A percentile compares a stretch with the other conserved stretches of the same genome.
These are phyloP conservation scores for Equus quagga DNA, from an alignment of 2,113 vertebrate species.

Conservation along the genomic window DNA sequence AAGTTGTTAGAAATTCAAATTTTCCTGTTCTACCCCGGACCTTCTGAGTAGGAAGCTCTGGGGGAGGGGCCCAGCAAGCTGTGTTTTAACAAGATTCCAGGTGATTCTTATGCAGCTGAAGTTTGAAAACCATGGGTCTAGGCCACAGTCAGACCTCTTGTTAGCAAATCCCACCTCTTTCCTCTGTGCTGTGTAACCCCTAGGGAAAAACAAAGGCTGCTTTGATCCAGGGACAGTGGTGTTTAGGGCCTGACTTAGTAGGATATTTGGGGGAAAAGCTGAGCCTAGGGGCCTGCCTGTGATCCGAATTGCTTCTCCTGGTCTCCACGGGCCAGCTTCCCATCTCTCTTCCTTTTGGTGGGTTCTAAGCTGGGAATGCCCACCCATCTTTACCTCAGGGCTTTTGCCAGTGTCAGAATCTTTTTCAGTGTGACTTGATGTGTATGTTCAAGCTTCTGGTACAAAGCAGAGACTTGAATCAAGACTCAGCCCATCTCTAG, in stretches of 20 bases:
- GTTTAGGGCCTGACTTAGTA: not conserved
- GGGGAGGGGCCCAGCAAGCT: not conserved
- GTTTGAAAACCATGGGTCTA: not conserved
- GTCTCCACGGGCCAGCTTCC: no score
- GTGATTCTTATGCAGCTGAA: not conserved
- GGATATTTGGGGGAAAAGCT: not conserved
- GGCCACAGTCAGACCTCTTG: not conserved
- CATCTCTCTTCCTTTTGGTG: not conserved
- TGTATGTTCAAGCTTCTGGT: not conserved
- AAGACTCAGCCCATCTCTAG: not conserved
- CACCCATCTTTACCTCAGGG: not conserved
- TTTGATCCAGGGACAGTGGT: not conserved
- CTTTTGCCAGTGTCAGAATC: not conserved
- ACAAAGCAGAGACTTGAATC: not conserved
- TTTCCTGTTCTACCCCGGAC: not conserved
- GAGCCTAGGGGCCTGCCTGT: not conserved
- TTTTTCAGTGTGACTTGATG: not conserved
- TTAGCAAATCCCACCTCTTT: not conserved
- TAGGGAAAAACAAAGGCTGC: not conserved
- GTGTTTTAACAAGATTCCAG: not conserved
- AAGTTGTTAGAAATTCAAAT: not conserved
- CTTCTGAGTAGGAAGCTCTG: not conserved
- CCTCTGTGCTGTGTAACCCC: not conserved
- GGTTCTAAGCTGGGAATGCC: no score
- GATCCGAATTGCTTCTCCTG: not conserved